These are phyloP conservation scores for Chelmon rostratus DNA, from an alignment of 2,797 vertebrate genomes.

Conservation along the genomic window DNA sequence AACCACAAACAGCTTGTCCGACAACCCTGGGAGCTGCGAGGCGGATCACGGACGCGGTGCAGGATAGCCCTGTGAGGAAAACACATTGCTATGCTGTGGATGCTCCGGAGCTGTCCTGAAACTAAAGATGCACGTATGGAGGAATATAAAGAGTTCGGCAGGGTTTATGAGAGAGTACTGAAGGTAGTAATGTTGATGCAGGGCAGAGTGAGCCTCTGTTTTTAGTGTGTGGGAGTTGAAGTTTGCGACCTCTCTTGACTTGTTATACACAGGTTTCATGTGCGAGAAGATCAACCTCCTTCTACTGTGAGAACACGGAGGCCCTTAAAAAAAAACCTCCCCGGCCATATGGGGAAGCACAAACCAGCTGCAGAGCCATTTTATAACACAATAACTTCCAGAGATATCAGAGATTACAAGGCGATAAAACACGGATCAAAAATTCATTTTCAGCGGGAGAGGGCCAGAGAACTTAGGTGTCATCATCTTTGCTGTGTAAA, in stretches of 20 bases:
- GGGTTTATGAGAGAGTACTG: slow-evolving; percentile 19
- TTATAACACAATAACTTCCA: slow-evolving; percentile 74
- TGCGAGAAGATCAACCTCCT: slow-evolving; percentile 37
- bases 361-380: slow-evolving; percentile 70
- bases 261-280: slow-evolving; percentile 45
- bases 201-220: slow-evolving; percentile 7
- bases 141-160: slow-evolving; percentile 5
- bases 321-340: slow-evolving; percentile 60
- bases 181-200: slow-evolving; percentile 29
- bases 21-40: slow-evolving; percentile 24
- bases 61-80: slow-evolving; percentile 22
- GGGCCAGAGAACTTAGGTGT: slow-evolving; percentile 54
- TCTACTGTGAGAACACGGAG: slow-evolving; percentile 57
- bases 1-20: slow-evolving; percentile 52
- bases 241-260: slow-evolving; percentile 46
- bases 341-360: slow-evolving; percentile 56
- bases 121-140: slow-evolving; percentile 24
- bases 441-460: slow-evolving; percentile 67
- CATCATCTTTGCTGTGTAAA: slow-evolving; percentile 72
- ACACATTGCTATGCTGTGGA: slow-evolving; percentile 33
- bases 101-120: slow-evolving; percentile 11
- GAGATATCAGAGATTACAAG: slow-evolving; percentile 71
- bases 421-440: slow-evolving; percentile 74
- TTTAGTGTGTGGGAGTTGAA: slow-evolving; percentile 13
- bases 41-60: slow-evolving; percentile 30